Base-by-base conservation (phyloP, 2,113 vertebrate genomes). In the Cranoglanis bouderius region DNA sequence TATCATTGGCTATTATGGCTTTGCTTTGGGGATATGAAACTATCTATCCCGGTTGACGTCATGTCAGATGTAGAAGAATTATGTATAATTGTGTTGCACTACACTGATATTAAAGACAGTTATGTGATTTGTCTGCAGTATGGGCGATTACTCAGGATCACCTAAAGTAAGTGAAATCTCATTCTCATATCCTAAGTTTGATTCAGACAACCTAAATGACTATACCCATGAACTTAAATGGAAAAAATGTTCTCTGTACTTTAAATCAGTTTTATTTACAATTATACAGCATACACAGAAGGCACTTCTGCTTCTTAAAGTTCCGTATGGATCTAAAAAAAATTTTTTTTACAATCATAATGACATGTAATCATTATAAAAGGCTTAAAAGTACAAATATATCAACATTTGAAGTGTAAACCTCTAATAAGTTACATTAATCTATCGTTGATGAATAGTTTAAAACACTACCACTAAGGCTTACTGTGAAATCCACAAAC, bases 211-310 rank as follows among this genome's bases (percentile, higher is more conserved):
- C 72, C 35, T 24, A 38, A 38, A 74, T 26, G 21, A 75, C 35
- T 75, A 13, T 21, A 16, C 18, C 0, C 4, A 32, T 35, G 65
- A 70, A 70, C n/a, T 16, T 16, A 10, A 35, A 16, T 3, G n/a
- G 13, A 32, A 35, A 70, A 18, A 5, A 70, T 19, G 19, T 35
- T 70, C n/a, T 35, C n/a, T 18, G 67, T 70, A 21, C 6, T 55
- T 78, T n/a, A n/a, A n/a, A n/a, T 82, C 49, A 81, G 19, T 29
- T 53, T 65, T n/a, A 87, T 72, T 59, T 82, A 87, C 86, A 87
- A 51, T 72, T 82, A n/a, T 82, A 82, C 78, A 87, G 32, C 3
- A 82, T 43, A 87, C 32, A 82, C n/a, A 65, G 59, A 67, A 87
- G 86, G 86, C 86, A 87, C 59, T 13, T 61, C 21, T 13, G n/a